These are phyloP conservation scores for Tychaedon coryphoeus DNA, from an alignment of 2,113 vertebrate species.

Conservation along the genomic window DNA sequence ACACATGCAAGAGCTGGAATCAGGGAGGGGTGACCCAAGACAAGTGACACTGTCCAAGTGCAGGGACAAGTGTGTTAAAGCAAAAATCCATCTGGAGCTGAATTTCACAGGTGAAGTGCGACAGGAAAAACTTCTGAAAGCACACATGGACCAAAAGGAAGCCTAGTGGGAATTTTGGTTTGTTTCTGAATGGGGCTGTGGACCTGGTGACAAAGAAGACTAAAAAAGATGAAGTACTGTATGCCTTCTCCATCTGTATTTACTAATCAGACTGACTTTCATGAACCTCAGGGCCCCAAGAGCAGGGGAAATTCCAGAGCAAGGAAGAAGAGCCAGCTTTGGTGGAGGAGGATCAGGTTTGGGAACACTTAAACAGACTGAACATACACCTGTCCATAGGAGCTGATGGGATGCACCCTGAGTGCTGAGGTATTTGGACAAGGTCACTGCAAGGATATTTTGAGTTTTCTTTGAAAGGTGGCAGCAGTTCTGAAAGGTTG, in stretches of 20 bases:
- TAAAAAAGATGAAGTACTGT: not conserved
- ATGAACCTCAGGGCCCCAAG: not conserved
- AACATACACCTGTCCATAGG: too few relatives aligned
- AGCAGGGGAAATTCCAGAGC: not conserved
- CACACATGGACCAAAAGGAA: not conserved
- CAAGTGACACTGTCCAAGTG: not conserved
- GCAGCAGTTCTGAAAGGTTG: fast-evolving
- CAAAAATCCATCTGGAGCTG: not conserved
- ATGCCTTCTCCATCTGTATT: not conserved
- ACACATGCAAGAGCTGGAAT: not conserved
- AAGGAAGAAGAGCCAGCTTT: not conserved
- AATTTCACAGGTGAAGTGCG: not conserved
- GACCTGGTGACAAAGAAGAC: not conserved
- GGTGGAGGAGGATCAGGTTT: not conserved
- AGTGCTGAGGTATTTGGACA: not conserved
- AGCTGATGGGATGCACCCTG: not conserved
- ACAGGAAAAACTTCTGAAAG: not conserved
- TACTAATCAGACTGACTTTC: not conserved
- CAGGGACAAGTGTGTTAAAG: not conserved
- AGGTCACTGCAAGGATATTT: not conserved
- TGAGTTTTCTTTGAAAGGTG: not conserved
- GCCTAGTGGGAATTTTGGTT: not conserved
- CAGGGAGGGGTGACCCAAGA: not conserved
- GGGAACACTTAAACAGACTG: not conserved
- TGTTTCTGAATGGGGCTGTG: not conserved